Evolutionary conservation across 1,140 invertebrate species (phyloP).

Genomic region (Coptotermes formosanus): DNA sequence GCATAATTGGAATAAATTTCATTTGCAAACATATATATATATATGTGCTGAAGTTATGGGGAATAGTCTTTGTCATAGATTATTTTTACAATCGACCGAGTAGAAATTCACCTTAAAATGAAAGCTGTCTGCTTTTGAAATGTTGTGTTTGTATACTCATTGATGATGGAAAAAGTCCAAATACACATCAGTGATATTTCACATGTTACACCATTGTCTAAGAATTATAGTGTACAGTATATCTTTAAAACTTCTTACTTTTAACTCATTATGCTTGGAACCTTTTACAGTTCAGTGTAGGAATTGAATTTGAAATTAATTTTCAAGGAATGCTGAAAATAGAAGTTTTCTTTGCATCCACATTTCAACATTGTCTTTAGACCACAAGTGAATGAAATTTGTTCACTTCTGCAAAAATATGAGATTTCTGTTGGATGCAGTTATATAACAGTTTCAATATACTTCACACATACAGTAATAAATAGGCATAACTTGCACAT

Average conservation of each 20-base stretch:
- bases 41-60: too few relatives aligned
- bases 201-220: too few relatives aligned
- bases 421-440: not conserved
- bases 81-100: too few relatives aligned
- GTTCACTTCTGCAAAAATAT: conserved; percentile 4
- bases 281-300: not conserved
- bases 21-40: too few relatives aligned
- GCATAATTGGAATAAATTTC: too few relatives aligned
- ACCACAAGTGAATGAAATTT: not conserved
- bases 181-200: too few relatives aligned
- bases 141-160: too few relatives aligned
- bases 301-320: not conserved
- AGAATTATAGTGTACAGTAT: not conserved
- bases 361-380: not conserved
- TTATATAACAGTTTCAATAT: not conserved
- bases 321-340: not conserved
- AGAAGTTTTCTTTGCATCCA: not conserved
- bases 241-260: not conserved
- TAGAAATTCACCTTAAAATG: too few relatives aligned
- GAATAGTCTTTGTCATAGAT: too few relatives aligned
- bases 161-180: too few relatives aligned
- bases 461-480: not conserved
- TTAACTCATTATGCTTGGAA: not conserved
- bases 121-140: too few relatives aligned
- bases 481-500: conserved; percentile 8